Conservation (phyloP, 2,888 invertebrate species). For the Lydus trimaculatus region DNA sequence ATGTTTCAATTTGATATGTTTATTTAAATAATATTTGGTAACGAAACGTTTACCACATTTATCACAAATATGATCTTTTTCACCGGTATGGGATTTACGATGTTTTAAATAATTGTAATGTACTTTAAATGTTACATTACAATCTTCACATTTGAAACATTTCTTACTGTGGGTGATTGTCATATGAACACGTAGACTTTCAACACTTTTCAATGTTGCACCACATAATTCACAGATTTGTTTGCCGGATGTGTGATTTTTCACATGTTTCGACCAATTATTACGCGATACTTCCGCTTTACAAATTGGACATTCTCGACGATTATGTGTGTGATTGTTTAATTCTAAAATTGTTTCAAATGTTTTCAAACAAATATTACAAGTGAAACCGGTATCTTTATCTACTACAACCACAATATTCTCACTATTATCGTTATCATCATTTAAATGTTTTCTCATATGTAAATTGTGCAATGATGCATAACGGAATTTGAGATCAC, state of each 20-base stretch:
- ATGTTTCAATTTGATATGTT: constrained; percentile 50
- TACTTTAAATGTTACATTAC: constrained; percentile 50
- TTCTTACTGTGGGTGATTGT: constrained; percentile 43
- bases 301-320: constrained; percentile 49
- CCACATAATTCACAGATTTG: constrained; percentile 52
- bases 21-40: constrained; percentile 41
- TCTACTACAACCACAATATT: neutral
- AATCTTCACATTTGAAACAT: constrained; percentile 55
- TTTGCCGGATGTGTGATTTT: constrained; percentile 44
- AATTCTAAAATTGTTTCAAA: constrained; percentile 8
- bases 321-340: constrained; percentile 44
- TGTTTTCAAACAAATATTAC: constrained; percentile 1
- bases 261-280: constrained; percentile 48
- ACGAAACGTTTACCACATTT: constrained; percentile 46
- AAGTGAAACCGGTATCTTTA: neutral
- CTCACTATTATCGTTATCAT: neutral
- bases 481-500: constrained; percentile 15
- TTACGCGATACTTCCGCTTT: constrained; percentile 42
- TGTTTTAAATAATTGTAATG: constrained; percentile 2
- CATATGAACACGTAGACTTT: constrained; percentile 15
- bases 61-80: constrained; percentile 44
- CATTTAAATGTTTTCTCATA: neutral
- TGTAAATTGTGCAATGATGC: constrained; percentile 18
- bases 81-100: constrained; percentile 57
- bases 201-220: constrained; percentile 28